Conservation (phyloP, 2,888 invertebrate species). For the Flabesymbios commensalis region DNA sequence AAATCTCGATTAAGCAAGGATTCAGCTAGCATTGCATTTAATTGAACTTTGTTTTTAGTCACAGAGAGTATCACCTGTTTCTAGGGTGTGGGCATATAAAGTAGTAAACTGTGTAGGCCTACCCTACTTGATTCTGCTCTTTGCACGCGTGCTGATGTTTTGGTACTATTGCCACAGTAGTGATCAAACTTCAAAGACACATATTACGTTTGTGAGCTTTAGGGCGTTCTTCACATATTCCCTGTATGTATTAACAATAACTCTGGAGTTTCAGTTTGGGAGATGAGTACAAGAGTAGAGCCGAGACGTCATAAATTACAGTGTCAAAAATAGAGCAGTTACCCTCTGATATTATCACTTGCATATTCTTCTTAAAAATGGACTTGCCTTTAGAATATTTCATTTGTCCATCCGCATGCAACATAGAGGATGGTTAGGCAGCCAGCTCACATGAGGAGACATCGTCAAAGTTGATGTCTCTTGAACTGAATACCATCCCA, state of each 20-base stretch:
- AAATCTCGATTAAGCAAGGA: slow-evolving; percentile 1
- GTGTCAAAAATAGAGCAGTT: slow-evolving; percentile 5
- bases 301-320: slow-evolving; percentile 11
- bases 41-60: slow-evolving; percentile 13
- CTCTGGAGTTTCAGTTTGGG: too few relatives aligned
- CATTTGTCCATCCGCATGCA: slow-evolving; percentile 14
- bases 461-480: slow-evolving; percentile 14
- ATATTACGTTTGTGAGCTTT: not conserved
- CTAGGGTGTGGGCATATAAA: slow-evolving; percentile 1
- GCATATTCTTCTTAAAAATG: slow-evolving; percentile 6
- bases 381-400: slow-evolving; percentile 3
- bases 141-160: too few relatives aligned
- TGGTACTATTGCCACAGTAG: too few relatives aligned
- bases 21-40: slow-evolving; percentile 8
- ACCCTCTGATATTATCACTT: slow-evolving; percentile 10
- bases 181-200: slow-evolving; percentile 9
- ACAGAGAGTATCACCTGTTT: slow-evolving; percentile 6
- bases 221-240: slow-evolving; percentile 8
- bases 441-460: slow-evolving; percentile 16
- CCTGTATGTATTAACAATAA: slow-evolving; percentile 7
- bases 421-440: slow-evolving; percentile 23
- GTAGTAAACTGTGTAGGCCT: not conserved
- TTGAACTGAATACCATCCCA: slow-evolving; percentile 8
- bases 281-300: slow-evolving; percentile 14
- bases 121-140: slow-evolving; percentile 8